Evolutionary conservation across 2,113 vertebrate species (phyloP), one percentile per base, ranked within the genome.

Genomic region (Bos taurus): DNA sequence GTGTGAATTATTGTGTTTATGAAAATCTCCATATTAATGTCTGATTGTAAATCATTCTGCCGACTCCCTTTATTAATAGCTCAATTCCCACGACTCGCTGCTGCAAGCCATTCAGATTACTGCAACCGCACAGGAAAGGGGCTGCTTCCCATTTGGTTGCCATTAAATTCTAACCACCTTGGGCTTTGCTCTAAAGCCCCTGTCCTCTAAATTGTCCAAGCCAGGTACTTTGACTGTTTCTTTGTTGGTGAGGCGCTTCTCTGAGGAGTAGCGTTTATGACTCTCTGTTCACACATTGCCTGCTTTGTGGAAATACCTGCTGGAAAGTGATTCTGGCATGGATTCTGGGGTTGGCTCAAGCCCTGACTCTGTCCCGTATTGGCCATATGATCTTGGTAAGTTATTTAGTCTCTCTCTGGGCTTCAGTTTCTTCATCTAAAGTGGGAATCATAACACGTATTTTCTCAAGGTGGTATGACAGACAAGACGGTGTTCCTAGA

Each of bases 41-140:
- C 95, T 2, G 97, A 80, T 96, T 94, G 97, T 98, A 98, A 97
- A 98, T 98, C 98, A 98, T 81, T 96, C 98, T 19, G 0, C 94
- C 0, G 90, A 77, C 97, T 97, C 85, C 89, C 94, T 26, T 81
- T 52, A 57, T 97, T 57, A 71, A 56, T 54, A 96, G 74, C 98
- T 97, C 91, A 97, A 92, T 96, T 96, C 43, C 82, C 64, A 97
- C 88, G 92, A 43, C 50, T 84, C 86, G 95, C 57, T 10, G 94
- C 90, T 36, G 98, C 95, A 48, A 98, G 98, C 97, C 74, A 54
- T 93, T 96, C 88, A 33, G 56, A 71, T 26, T 40, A 91, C 97
- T 90, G 89, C 89, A 85, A 52, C 97, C 90, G 62, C 40, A 0
- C 0, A 0, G 93, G 90, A 94, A 77, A 43, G 36, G 50, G 94